Base-by-base conservation (phyloP, 2,113 vertebrate species). In the Dipodomys spectabilis region DNA sequence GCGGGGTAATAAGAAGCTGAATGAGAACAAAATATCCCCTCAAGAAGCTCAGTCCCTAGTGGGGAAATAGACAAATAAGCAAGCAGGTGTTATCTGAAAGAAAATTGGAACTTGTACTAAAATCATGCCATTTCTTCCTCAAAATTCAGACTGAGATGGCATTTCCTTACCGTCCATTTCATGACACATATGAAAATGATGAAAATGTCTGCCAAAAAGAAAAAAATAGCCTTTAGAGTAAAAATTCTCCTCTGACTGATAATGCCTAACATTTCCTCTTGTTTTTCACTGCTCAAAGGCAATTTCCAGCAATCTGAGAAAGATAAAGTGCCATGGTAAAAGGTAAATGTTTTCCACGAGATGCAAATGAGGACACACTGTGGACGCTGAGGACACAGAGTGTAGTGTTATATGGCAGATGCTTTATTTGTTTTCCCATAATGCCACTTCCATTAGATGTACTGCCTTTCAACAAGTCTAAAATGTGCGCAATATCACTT, bases 31-130 rank as follows among this genome's bases (percentile, higher is more conserved):
- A n/a, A 53, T 45, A 60, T 45, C 11, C 60, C 28, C 45, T 90
- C 44, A 53, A 27, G 12, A 35, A 60, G 13, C n/a, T 57, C 7
- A 72, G 0, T 23, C 0, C 65, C 12, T 71, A 75, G 25, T 3
- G 4, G 15, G 28, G 20, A 94, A 88, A 28, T 77, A 57, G 49
- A 78, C 10, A 92, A 62, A 77, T 67, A 82, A 90, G 32, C 44
- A 82, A 84, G 60, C 49, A 82, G 30, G 22, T 84, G 44, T 71
- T 69, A 20, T 68, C 81, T 82, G 53, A 90, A 86, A 96, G 49
- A 85, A 96, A 75, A 89, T 53, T 86, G 73, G 30, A 90, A 92
- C 11, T 94, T 95, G 49, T 71, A 44, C 28, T 69, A 73, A 78
- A 8, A 89, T 92, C 86, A 67, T 74, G 77, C 44, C 23, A 53